Evolutionary conservation across 2,113 vertebrate genomes (phyloP), one percentile per base, ranked within the genome.

Genomic region (Oostethus manadensis): DNA sequence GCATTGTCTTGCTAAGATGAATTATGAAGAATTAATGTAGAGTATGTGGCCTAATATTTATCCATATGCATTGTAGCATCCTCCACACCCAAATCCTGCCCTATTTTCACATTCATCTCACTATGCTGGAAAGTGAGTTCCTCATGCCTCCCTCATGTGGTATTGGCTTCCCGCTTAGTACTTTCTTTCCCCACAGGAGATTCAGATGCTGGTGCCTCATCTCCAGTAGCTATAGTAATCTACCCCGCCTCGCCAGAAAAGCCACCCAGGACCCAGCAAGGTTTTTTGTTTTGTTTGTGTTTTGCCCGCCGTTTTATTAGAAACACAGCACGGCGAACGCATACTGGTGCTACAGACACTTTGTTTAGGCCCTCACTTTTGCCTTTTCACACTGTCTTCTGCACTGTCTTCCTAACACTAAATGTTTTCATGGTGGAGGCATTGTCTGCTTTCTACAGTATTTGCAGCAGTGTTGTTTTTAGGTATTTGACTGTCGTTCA

Each of bases 211-310:
- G 9, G 83, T 77, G 42, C 76, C 73, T 86, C 77, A 46, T 86
- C 87, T 76, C 85, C 87, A 66, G 33, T 92, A 88, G 74, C 89
- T 87, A 89, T 90, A 85, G 78, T 87, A 87, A 80, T 89, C 69
- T 84, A 79, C 68, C 79, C 84, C 80, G 83, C 89, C 80, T 92
- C 87, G 72, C 88, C 91, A 83, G 77, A 92, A 91, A 93, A 91
- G 65, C 89, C 88, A 54, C 87, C 86, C 68, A 83, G 79, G 68
- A 67, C 81, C 75, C 84, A 79, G 89, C 91, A 93, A 94, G 90
- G 90, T 94, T 92, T 85, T 80, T 88, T 81, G 83, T 88, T 87
- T 61, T 81, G 83, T 88, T 87, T 61, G 75, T 78, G 21, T 66
- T 81, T 70, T 78, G 64, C 74, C 75, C 68, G 70, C 64, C 29